Evolutionary conservation across 2,888 invertebrate species (phyloP).

Genomic region (Helleia helle): DNA sequence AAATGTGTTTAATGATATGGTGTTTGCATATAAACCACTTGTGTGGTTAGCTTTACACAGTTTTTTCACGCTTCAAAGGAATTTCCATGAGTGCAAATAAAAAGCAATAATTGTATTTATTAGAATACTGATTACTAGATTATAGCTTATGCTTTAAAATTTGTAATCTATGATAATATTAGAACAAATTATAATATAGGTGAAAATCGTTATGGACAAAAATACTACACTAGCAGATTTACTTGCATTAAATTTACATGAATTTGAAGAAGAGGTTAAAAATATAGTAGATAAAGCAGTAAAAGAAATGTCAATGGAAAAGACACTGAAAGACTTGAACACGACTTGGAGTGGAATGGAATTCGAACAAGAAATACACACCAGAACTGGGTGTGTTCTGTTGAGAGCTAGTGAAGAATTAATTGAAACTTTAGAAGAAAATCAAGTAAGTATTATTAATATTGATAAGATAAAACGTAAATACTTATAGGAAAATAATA

Average conservation of each 20-base stretch:
- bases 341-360: slow-evolving; percentile 95
- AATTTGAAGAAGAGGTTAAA: slow-evolving; percentile 97
- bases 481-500: neutral
- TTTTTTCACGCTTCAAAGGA: neutral
- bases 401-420: slow-evolving; percentile 94
- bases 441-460: slow-evolving; percentile 80
- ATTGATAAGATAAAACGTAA: too few species aligned
- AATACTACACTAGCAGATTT: slow-evolving; percentile 94
- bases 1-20: neutral
- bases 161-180: too few species aligned
- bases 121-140: too few species aligned
- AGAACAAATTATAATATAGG: slow-evolving; percentile 75
- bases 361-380: slow-evolving; percentile 91
- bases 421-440: slow-evolving; percentile 97
- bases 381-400: slow-evolving; percentile 89
- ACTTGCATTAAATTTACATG: slow-evolving; percentile 92
- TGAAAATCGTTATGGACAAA: slow-evolving; percentile 94
- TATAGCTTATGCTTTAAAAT: too few species aligned
- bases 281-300: slow-evolving; percentile 98
- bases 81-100: too few species aligned
- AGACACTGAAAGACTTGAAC: slow-evolving; percentile 90
- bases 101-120: slow-evolving; percentile 2
- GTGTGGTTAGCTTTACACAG: neutral
- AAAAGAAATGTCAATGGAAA: slow-evolving; percentile 99
- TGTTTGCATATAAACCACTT: too few species aligned